Conservation (phyloP, 2,113 vertebrate species). For the Hepsetus odoe region DNA sequence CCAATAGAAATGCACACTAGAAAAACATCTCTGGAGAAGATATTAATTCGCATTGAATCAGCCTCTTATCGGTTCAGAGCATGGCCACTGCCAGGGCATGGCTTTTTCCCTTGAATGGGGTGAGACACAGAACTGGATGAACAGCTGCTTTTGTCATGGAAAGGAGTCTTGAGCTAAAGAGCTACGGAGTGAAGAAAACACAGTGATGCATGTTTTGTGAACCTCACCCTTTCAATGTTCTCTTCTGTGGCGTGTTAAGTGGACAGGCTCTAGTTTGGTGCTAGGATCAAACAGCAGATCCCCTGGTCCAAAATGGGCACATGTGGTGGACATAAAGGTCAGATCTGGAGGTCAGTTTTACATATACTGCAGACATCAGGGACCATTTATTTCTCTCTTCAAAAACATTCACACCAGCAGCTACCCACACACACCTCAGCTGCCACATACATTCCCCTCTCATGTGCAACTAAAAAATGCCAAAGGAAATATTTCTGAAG, state of each 20-base stretch:
- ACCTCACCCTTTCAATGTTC: background rate
- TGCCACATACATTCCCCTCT: too few relatives aligned
- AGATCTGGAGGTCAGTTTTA: too few relatives aligned
- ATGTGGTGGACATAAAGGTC: too few relatives aligned
- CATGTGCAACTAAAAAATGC: too few relatives aligned
- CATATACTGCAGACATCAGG: too few relatives aligned
- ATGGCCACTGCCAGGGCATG: background rate
- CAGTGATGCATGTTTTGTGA: background rate
- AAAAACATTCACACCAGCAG: too few relatives aligned
- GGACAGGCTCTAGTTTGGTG: background rate
- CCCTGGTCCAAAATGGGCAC: too few relatives aligned
- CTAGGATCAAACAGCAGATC: too few relatives aligned
- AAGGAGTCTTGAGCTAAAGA: background rate
- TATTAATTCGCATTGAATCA: conserved; percentile 2
- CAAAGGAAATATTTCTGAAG: too few relatives aligned
- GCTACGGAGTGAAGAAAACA: background rate
- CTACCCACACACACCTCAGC: too few relatives aligned
- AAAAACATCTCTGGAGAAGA: conserved; percentile 5
- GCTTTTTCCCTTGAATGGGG: background rate
- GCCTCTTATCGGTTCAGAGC: background rate
- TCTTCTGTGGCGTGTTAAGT: background rate
- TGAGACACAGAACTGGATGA: background rate
- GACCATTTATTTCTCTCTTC: too few relatives aligned
- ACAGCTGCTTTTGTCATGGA: background rate
- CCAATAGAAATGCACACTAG: conserved; percentile 8